Evolutionary conservation across 2,888 invertebrate genomes (phyloP), one percentile per base, ranked within the genome.

Genomic region (Sinhomidia bicolor): DNA sequence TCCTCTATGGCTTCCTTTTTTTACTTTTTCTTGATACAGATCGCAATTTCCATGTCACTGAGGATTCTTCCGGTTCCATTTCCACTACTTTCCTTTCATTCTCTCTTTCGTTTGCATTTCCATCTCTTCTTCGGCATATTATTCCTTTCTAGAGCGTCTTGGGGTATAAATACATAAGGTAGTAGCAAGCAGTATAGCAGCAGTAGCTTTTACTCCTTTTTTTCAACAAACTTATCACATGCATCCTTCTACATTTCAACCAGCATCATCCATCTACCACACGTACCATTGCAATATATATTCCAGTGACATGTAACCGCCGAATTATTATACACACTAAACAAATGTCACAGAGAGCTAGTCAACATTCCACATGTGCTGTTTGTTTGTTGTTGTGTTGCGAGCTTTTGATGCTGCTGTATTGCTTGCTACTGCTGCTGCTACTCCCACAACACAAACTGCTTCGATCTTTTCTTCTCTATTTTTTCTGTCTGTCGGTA

Each of bases 1-100:
- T 60, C 23, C 4, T 26, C 17, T 9, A 60, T 68, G 36, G 68
- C 10, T 32, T 68, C 36, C 32, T 17, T 84, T n/a, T n/a, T n/a
- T 76, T 23, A 41, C 9, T 44, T 85, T 78, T 65, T 65, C 78
- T 41, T 62, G 79, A 79, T 79, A 85, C 36, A 20, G 65, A 85
- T 85, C 85, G 44, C 79, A 85, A 85, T 85, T 85, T 79, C 85
- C 79, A 79, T 85, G 79, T 79, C 79, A 85, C 79, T 54, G 47
- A 32, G 76, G 76, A 84, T 60, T 84, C 84, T 74, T 84, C 84
- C 84, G 84, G 84, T 84, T 23, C 76, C 76, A 60, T 76, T 84
- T 76, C 83, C 68, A 54, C 32, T 0, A 29, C 74, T 74, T 36
- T 29, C 57, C 36, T 7, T 54, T n/a, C n/a, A n/a, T 26, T 80